Evolutionary conservation across 2,113 vertebrate species (phyloP).

Genomic region (Microtus oregoni): DNA sequence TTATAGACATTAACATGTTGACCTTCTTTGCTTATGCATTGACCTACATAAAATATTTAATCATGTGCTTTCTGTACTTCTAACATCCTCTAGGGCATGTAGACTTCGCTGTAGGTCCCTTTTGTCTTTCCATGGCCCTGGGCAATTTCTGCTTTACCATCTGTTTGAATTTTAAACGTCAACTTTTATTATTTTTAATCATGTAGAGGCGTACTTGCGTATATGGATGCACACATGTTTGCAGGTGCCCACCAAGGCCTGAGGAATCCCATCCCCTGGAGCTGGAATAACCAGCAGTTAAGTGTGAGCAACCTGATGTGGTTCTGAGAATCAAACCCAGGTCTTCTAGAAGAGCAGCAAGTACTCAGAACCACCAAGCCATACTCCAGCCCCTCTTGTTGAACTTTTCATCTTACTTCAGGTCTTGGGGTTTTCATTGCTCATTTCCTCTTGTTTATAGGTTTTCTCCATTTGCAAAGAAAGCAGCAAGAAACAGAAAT

Average conservation of each 20-base stretch:
- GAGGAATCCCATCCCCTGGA: not conserved
- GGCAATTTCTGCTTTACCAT: conserved; percentile 10
- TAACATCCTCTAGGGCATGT: too few relatives aligned
- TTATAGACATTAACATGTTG: not conserved
- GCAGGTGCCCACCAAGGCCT: not conserved
- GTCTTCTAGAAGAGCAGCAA: not conserved
- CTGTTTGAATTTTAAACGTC: conserved; percentile 8
- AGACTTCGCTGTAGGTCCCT: not conserved
- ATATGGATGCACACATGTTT: not conserved
- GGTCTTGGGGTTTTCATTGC: not conserved
- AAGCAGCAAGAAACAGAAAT: not conserved
- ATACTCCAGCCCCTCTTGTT: not conserved
- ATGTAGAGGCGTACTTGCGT: not conserved
- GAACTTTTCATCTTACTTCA: not conserved
- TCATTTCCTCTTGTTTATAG: not conserved
- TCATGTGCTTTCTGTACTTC: not conserved
- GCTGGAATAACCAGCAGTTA: not conserved
- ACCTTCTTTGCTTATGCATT: not conserved
- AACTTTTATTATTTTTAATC: not conserved
- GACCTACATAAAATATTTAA: not conserved
- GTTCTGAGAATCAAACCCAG: not conserved
- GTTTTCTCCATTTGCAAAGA: not conserved
- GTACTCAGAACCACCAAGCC: not conserved
- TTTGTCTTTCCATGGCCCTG: not conserved
- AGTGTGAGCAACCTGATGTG: not conserved